These are phyloP conservation scores for Isoperla grammatica DNA, from an alignment of 2,888 invertebrate genomes.

Conservation along the genomic window DNA sequence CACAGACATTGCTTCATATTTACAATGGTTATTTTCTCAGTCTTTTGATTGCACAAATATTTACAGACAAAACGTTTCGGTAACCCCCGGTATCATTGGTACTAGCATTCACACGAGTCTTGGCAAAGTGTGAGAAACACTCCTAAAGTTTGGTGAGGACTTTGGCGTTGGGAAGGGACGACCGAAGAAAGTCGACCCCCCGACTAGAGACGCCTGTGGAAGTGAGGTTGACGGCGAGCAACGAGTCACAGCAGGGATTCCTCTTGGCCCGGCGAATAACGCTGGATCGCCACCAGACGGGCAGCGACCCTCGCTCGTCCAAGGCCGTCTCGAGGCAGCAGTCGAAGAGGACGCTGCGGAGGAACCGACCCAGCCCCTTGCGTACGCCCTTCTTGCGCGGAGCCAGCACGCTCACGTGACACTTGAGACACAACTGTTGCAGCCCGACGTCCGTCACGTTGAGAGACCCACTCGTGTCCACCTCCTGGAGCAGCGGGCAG, in stretches of 20 bases:
- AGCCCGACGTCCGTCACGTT: slow-evolving; percentile 29
- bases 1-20: no score
- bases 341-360: slow-evolving; percentile 20
- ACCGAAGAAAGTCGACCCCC: slow-evolving; percentile 22
- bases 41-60: no score
- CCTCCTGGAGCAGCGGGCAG: slow-evolving; percentile 26
- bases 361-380: slow-evolving; percentile 1
- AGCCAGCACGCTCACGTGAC: not conserved
- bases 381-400: not conserved
- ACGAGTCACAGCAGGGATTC: slow-evolving; percentile 27
- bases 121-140: no score
- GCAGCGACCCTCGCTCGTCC: slow-evolving; percentile 21
- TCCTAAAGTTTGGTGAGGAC: slow-evolving; percentile 8
- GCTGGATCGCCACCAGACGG: slow-evolving; percentile 28
- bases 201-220: slow-evolving; percentile 24
- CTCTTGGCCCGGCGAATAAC: slow-evolving; percentile 26
- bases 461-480: slow-evolving; percentile 28
- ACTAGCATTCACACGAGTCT: no score
- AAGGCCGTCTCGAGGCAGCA: slow-evolving; percentile 26
- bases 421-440: slow-evolving; percentile 24
- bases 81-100: no score
- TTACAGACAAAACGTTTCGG: no score
- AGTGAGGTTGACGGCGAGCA: slow-evolving; percentile 23
- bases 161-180: slow-evolving; percentile 15
- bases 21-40: no score